Evolutionary conservation across 2,113 vertebrate species (phyloP), one percentile per base, ranked within the genome.

Genomic region (Astatotilapia flaviijosephi): DNA sequence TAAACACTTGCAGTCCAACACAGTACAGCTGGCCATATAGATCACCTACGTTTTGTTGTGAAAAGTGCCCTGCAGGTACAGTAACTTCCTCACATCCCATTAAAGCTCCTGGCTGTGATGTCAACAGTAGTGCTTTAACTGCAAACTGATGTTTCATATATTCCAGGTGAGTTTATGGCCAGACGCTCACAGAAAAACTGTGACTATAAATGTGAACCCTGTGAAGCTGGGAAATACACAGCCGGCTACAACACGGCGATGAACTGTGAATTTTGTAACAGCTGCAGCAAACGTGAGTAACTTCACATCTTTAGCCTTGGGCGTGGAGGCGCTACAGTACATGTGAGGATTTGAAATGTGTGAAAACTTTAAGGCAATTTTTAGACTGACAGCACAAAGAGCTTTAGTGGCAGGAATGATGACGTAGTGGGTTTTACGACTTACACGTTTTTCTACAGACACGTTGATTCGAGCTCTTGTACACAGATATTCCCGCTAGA

Each of bases 1-100:
- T 84, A 10, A 12, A 56, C n/a, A n/a, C n/a, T n/a, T n/a, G n/a
- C n/a, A n/a, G n/a, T 9, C 1, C 42, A 1, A 79, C 1, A 2
- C 37, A 95, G 19, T 96, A 95, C 65, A 0, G 1, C 1, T 91
- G 94, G 93, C 92, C 92, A 1, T 0, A 33, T 6, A 1, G 3
- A 0, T 1, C 0, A 0, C 9, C 19, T 7, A 2, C 0, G 1
- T 1, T 5, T 1, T 96, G 94, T 82, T 96, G 95, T 47, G 0
- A 84, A 6, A 95, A 10, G 83, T 96, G 95, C 13, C 3, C 0
- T 11, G 90, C 93, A 94, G 95, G 95, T 96, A 94, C 15, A 5
- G 21, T 35, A 7, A 37, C 33, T 40, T 54, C 8, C 4, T 13
- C 65, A 37, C 5, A 3, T 40, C 12, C 21, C 3, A 1, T 14